These are phyloP conservation scores for Troilus luridus DNA, from an alignment of 2,888 invertebrate genomes.

Conservation along the genomic window DNA sequence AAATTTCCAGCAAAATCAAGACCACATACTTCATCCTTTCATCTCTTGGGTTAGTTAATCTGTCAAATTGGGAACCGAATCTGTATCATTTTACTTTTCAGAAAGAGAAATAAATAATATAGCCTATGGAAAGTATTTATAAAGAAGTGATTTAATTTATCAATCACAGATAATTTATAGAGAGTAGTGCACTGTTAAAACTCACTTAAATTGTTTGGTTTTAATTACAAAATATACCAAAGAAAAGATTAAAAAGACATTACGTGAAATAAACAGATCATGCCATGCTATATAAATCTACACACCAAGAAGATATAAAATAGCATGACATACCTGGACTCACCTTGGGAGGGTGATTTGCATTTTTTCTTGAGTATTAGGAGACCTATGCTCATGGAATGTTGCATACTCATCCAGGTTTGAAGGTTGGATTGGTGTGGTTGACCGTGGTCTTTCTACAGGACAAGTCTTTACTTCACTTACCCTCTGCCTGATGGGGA, in stretches of 20 bases:
- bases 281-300: conserved; percentile 53
- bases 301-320: conserved; percentile 55
- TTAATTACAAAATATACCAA: neutral
- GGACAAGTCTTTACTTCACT: conserved; percentile 79
- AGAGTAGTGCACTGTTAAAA: neutral
- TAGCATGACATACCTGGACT: conserved; percentile 64
- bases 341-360: conserved; percentile 78
- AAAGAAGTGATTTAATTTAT: neutral
- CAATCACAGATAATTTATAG: neutral
- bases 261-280: conserved; percentile 22
- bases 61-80: neutral
- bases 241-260: neutral
- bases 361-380: conserved; percentile 74
- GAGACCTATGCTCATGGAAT: conserved; percentile 68
- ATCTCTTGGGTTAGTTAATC: no score
- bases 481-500: conserved; percentile 82
- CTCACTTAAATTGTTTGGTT: neutral
- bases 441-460: conserved; percentile 81
- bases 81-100: neutral
- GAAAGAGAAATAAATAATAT: neutral
- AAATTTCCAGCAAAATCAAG: no score
- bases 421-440: conserved; percentile 81
- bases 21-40: no score
- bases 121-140: no score
- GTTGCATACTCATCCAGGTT: conserved; percentile 78